Evolutionary conservation across 2,113 vertebrate genomes (phyloP).

Genomic region (Pituophis catenifer): DNA sequence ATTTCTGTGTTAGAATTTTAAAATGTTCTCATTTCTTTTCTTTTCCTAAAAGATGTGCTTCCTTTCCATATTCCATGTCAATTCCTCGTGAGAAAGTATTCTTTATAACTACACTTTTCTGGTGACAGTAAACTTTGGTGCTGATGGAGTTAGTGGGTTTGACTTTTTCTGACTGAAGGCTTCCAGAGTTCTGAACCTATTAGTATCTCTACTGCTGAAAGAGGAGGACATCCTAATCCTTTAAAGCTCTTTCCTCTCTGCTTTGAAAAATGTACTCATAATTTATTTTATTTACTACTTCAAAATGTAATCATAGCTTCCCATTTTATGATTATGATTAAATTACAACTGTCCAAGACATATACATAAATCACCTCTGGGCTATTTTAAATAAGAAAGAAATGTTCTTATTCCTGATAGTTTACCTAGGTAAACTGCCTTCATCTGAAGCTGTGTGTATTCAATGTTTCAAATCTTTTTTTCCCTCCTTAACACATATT

Average conservation of each 20-base stretch:
- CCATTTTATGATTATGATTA: not conserved
- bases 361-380: not conserved
- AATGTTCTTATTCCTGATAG: not conserved
- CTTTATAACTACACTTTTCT: not conserved
- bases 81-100: not conserved
- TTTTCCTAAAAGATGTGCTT: not conserved
- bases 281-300: not conserved
- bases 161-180: not conserved
- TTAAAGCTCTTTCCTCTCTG: not conserved
- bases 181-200: not conserved
- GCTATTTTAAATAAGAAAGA: not conserved
- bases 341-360: not conserved
- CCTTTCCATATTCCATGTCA: not conserved
- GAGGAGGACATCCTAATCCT: not conserved
- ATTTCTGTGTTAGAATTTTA: not conserved
- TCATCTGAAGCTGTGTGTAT: not conserved
- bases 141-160: not conserved
- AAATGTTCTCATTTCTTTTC: not conserved
- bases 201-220: not conserved
- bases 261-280: not conserved
- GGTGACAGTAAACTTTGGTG: not conserved
- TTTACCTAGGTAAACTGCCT: not conserved
- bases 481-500: not conserved
- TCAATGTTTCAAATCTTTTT: not conserved
- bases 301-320: not conserved